Evolutionary conservation across 2,113 vertebrate species (phyloP).

Genomic region (Psilopogon haemacephalus): DNA sequence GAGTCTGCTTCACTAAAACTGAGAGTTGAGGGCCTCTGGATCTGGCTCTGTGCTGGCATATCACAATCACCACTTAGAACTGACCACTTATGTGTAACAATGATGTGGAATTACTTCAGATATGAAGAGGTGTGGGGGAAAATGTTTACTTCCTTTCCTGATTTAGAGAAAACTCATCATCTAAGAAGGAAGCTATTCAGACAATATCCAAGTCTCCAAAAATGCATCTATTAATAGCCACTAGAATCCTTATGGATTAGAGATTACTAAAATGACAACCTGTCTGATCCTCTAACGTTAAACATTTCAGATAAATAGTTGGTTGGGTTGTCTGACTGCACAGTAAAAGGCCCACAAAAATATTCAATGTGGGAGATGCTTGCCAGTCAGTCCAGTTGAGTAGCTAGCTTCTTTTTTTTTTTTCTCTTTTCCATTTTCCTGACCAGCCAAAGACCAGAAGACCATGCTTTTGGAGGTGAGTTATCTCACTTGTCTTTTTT

Average conservation of each 20-base stretch:
- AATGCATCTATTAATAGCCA: neutral
- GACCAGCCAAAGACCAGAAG: neutral
- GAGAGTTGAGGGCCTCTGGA: neutral
- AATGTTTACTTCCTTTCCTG: neutral
- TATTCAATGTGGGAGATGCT: neutral
- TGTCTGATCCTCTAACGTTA: neutral
- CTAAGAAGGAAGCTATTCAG: neutral
- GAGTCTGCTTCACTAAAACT: neutral
- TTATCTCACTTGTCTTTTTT: neutral
- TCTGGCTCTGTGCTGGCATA: constrained; percentile 3
- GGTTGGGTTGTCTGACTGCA: neutral
- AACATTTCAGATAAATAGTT: neutral
- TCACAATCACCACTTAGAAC: neutral
- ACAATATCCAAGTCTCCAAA: neutral
- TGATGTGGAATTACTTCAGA: neutral
- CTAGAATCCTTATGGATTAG: neutral
- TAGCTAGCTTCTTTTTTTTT: neutral
- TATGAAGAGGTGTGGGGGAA: neutral
- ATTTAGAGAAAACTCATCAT: neutral
- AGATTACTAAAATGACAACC: neutral
- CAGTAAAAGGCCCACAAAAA: neutral
- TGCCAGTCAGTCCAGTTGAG: neutral
- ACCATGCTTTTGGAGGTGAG: neutral
- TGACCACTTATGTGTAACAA: neutral
- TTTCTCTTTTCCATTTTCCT: neutral